Conservation (phyloP, 2,888 invertebrate species). For the Synanthedon tipuliformis region DNA sequence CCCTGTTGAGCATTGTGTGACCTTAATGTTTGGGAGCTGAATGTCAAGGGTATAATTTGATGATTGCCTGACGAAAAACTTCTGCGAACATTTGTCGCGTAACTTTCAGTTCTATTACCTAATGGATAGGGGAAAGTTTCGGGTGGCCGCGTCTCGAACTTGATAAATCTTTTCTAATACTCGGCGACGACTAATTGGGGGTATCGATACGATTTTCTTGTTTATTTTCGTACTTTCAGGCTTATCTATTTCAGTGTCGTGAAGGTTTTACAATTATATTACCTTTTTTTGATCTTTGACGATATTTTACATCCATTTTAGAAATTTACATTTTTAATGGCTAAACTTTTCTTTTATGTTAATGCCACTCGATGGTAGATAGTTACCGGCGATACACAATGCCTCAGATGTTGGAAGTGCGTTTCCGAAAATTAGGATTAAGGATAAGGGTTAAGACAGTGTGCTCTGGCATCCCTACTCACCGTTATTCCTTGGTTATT, state of each 20-base stretch:
- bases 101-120: conserved; percentile 3
- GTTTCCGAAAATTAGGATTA: too few relatives aligned
- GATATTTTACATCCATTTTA: too few relatives aligned
- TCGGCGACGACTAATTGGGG: conserved; percentile 1
- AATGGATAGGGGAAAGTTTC: conserved; percentile 7
- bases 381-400: too few relatives aligned
- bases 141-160: conserved; percentile 2
- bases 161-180: conserved; percentile 6
- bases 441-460: too few relatives aligned
- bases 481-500: too few relatives aligned
- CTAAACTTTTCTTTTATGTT: too few relatives aligned
- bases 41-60: conserved; percentile 9
- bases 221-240: not conserved
- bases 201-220: conserved; percentile 1
- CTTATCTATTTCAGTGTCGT: not conserved
- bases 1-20: conserved; percentile 5
- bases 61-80: conserved; percentile 3
- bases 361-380: too few relatives aligned
- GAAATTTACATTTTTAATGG: too few relatives aligned
- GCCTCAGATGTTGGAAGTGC: too few relatives aligned
- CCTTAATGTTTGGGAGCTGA: conserved; percentile 7
- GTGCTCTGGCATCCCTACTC: too few relatives aligned
- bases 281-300: not conserved
- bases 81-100: conserved; percentile 1
- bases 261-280: not conserved